These are phyloP conservation scores for Haliaeetus leucogaster DNA, from an alignment of 2,113 vertebrate species.

Conservation along the genomic window DNA sequence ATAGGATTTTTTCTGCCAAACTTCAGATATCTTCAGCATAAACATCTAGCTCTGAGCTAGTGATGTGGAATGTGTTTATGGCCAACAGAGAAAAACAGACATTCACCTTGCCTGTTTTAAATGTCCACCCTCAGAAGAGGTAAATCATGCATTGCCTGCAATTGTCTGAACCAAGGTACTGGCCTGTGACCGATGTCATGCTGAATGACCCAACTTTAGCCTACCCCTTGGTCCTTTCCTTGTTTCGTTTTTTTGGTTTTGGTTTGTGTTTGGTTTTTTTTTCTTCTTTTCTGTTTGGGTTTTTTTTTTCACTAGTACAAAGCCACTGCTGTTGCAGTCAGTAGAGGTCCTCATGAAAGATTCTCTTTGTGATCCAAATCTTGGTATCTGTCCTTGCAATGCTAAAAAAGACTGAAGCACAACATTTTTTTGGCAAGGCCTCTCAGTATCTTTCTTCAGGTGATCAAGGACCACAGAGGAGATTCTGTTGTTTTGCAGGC, in stretches of 20 bases:
- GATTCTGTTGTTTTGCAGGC: neutral
- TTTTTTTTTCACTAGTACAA: neutral
- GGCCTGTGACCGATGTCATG: neutral
- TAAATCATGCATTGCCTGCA: neutral
- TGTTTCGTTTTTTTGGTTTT: neutral
- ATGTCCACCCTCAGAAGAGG: neutral
- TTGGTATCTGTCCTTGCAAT: neutral
- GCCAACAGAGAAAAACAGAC: neutral
- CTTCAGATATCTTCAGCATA: neutral
- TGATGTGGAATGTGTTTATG: neutral
- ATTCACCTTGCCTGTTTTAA: neutral
- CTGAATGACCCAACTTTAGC: neutral
- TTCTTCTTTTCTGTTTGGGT: no score
- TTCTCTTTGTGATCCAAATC: neutral
- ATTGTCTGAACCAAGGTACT: neutral
- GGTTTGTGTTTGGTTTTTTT: no score
- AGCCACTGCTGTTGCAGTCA: neutral
- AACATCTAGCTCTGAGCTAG: neutral
- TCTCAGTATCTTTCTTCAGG: neutral
- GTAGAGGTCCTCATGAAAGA: neutral
- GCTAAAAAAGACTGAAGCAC: neutral
- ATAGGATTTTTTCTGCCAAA: neutral
- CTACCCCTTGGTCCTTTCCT: neutral
- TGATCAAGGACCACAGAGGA: neutral
- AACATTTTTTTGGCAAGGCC: neutral